phyloP scores from a whole-genome alignment of 2,113 vertebrate genomes.

The Psittacula cyanocephala region DNA sequence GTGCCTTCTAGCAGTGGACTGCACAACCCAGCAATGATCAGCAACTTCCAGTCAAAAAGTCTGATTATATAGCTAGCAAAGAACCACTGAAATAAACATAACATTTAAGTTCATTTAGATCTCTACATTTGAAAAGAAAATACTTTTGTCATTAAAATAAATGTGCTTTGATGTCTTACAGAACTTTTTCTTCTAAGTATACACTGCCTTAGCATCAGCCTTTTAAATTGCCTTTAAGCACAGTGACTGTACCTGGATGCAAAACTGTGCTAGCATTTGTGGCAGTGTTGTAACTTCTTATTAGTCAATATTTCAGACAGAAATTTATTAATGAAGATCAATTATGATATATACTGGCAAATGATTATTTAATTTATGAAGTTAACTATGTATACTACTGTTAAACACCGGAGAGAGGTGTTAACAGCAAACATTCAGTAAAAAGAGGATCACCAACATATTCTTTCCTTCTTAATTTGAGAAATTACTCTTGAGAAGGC shows the following conservation, averaged over 20 bases:
- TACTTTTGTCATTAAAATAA: neutral
- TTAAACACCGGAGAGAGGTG: neutral
- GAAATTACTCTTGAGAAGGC: neutral
- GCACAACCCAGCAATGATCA: neutral
- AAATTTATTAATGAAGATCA: neutral
- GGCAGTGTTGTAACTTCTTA: neutral
- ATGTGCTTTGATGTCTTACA: neutral
- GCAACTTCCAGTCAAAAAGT: neutral
- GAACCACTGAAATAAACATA: neutral
- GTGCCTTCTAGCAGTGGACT: neutral
- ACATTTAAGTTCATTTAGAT: neutral
- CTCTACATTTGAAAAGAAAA: neutral
- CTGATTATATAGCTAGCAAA: neutral
- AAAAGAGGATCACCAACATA: neutral
- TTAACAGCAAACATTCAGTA: neutral
- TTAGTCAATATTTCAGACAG: neutral
- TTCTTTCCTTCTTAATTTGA: neutral
- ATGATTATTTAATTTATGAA: neutral
- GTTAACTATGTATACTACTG: neutral
- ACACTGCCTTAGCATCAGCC: neutral
- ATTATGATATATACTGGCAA: neutral
- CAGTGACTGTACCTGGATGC: neutral
- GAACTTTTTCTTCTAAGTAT: neutral
- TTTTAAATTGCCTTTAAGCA: neutral
- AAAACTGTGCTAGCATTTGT: neutral